Conservation (phyloP, 2,888 invertebrate species). For the Ethmia dodecea region DNA sequence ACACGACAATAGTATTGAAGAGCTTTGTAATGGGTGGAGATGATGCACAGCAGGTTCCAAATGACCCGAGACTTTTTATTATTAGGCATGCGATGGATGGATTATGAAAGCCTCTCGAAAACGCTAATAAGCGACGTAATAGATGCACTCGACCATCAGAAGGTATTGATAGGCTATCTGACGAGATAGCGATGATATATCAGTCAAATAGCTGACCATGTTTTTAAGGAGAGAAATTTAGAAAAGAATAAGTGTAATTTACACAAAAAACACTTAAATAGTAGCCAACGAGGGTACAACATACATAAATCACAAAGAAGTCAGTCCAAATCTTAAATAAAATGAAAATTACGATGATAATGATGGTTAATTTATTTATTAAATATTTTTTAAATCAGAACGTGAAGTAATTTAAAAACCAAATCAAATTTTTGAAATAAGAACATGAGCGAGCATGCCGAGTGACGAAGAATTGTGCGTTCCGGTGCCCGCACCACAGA, state of each 20-base stretch:
- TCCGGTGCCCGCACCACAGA: slow-evolving; percentile 46
- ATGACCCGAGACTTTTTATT: too few relatives aligned
- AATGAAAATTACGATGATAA: neutral
- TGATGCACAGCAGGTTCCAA: too few relatives aligned
- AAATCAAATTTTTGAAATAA: slow-evolving; percentile 24
- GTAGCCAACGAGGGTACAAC: neutral
- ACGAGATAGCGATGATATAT: slow-evolving; percentile 29
- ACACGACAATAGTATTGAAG: too few relatives aligned
- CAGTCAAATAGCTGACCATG: slow-evolving; percentile 21
- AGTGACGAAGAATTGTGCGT: slow-evolving; percentile 33
- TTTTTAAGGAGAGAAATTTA: too few relatives aligned
- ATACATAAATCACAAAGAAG: neutral
- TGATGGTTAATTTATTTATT: neutral
- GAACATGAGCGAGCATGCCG: slow-evolving; percentile 26
- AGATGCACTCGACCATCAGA: slow-evolving; percentile 26
- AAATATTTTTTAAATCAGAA: neutral
- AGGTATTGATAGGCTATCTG: slow-evolving; percentile 31
- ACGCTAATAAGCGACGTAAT: slow-evolving; percentile 45
- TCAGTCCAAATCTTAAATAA: neutral
- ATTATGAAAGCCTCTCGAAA: slow-evolving; percentile 42
- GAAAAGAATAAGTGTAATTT: too few relatives aligned
- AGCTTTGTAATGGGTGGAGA: too few relatives aligned
- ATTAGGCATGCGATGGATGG: too few relatives aligned
- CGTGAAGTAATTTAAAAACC: slow-evolving; percentile 6
- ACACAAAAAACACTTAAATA: too few relatives aligned